Conservation (phyloP, 1,140 invertebrate species). For the Cecropterus lyciades region DNA sequence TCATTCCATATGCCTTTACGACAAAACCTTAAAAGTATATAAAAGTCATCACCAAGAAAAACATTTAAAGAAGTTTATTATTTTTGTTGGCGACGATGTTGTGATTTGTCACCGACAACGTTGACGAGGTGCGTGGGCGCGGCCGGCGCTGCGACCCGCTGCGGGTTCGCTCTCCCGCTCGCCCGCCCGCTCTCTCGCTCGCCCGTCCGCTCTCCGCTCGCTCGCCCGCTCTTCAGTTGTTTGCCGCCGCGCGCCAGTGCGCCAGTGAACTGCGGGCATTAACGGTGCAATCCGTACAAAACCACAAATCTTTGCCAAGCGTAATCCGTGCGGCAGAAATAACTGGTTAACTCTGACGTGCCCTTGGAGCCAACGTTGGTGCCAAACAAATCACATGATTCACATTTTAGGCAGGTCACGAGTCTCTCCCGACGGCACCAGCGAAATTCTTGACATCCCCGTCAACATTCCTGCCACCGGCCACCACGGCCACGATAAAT, state of each 20-base stretch:
- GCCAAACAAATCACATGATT: constrained; percentile 71
- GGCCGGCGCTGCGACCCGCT: too few relatives aligned
- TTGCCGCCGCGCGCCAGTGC: too few relatives aligned
- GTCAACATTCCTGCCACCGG: too few relatives aligned
- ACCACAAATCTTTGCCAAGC: constrained; percentile 53
- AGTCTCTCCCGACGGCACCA: constrained; percentile 52
- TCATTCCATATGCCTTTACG: too few relatives aligned
- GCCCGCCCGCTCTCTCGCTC: too few relatives aligned
- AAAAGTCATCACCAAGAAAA: not conserved
- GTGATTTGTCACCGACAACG: not conserved
- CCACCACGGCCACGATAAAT: too few relatives aligned
- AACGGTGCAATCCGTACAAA: constrained; percentile 36
- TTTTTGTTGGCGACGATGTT: not conserved
- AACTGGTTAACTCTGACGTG: constrained; percentile 59
- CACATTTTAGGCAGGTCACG: constrained; percentile 68
- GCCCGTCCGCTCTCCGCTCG: too few relatives aligned
- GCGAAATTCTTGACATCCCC: constrained; percentile 26
- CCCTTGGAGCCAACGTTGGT: constrained; percentile 61
- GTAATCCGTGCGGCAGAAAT: constrained; percentile 59
- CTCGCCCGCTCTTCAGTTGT: too few relatives aligned
- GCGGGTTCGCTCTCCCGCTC: not conserved
- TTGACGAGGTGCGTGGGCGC: not conserved
- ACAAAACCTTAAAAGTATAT: not conserved
- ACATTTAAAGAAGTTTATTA: not conserved
- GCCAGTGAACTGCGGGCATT: too few relatives aligned